Percentiles rank a stretch among this genome's conserved stretches.
Evolutionary conservation across 2,888 invertebrate species (phyloP).

Genomic region (Pristionchus arcanus): DNA sequence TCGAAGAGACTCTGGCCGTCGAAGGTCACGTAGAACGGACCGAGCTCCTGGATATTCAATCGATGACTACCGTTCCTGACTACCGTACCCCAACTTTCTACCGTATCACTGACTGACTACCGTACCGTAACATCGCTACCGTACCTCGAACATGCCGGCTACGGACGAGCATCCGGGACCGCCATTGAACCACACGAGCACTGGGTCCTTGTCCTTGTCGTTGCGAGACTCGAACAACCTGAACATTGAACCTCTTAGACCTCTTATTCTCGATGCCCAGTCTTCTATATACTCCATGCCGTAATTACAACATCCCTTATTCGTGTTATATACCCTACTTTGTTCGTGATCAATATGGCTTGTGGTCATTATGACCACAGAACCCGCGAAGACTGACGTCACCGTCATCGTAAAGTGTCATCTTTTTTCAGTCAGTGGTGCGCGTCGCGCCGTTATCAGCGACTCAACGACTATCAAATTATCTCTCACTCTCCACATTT

Average conservation of each 20-base stretch:
- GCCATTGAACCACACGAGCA: constrained; percentile 81
- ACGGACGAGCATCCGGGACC: constrained; percentile 80
- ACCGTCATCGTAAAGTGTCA: background rate
- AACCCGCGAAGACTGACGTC: background rate
- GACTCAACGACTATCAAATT: too few relatives aligned
- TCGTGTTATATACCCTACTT: too few relatives aligned
- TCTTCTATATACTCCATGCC: too few relatives aligned
- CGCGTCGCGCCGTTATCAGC: background rate
- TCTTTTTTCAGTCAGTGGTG: background rate
- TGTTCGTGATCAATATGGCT: too few relatives aligned
- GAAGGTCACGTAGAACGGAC: constrained; percentile 80
- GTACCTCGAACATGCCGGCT: constrained; percentile 65
- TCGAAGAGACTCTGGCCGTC: constrained; percentile 74
- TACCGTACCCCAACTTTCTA: too few relatives aligned
- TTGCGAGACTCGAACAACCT: constrained; percentile 81
- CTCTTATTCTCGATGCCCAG: too few relatives aligned
- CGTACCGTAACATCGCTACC: background rate
- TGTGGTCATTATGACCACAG: background rate
- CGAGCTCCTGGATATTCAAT: constrained; percentile 72
- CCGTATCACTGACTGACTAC: too few relatives aligned
- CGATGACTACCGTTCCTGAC: background rate
- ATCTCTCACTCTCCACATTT: background rate
- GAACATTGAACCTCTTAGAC: too few relatives aligned
- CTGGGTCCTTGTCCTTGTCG: constrained; percentile 80
- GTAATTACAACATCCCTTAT: too few relatives aligned